These are phyloP conservation scores for Apteryx mantelli DNA, from an alignment of 2,113 vertebrate species.

Conservation along the genomic window DNA sequence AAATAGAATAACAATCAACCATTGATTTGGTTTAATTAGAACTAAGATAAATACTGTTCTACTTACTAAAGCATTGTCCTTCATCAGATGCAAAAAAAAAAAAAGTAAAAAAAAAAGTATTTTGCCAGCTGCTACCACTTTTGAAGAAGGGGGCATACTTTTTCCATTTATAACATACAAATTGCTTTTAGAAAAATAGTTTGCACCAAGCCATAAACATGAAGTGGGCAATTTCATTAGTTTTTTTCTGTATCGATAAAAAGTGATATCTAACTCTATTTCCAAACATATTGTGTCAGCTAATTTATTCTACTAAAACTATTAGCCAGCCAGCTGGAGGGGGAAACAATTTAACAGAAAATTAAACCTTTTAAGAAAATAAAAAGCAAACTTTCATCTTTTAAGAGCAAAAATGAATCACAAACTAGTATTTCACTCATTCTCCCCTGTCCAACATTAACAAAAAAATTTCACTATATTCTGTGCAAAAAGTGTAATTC, in stretches of 20 bases:
- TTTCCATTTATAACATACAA: not conserved
- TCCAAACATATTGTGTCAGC: not conserved
- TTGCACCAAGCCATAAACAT: not conserved
- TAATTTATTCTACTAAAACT: not conserved
- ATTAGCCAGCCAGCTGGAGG: not conserved
- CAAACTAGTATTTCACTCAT: not conserved
- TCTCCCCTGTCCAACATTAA: not conserved
- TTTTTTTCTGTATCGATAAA: not conserved
- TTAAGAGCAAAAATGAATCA: not conserved
- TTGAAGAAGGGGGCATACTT: not conserved
- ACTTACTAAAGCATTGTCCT: not conserved
- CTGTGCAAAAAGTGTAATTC: not conserved
- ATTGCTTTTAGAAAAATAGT: not conserved
- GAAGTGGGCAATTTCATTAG: not conserved
- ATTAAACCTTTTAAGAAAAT: not conserved
- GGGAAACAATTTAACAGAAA: not conserved
- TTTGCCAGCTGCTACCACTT: not conserved
- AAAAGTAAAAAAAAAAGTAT: not conserved
- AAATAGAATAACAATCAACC: not conserved
- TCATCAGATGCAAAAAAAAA: not conserved
- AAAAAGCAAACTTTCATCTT: not conserved
- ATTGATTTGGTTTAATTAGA: not conserved
- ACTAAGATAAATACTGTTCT: not conserved
- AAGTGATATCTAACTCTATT: not conserved
- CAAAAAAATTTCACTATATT: not conserved